Evolutionary conservation across 2,797 vertebrate species (phyloP), one percentile per base, ranked within the genome.

Genomic region (Sternarchorhynchus goeldii): DNA sequence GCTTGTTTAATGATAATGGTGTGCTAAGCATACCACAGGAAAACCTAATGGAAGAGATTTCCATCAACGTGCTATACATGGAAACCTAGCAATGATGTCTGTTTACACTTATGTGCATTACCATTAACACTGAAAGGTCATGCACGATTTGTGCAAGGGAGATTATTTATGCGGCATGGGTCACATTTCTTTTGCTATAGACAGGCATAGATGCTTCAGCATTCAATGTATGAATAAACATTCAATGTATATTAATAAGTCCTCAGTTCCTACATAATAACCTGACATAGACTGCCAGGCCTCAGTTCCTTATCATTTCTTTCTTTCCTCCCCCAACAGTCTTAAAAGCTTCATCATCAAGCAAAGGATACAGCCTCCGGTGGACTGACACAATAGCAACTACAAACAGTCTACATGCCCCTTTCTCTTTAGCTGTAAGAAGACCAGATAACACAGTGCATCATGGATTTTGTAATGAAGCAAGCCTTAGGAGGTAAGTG

Each of bases 401-500:
- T 82, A 75, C 78, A 57, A 76, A 83, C 25, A 66, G 89, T 85
- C 93, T 94, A 93, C 90, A 93, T 94, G 95, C 87, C 79, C 77
- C 88, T 88, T 86, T 86, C 62, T 88, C 86, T 75, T 76, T 63
- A 85, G 85, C 86, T 91, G 86, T 90, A 86, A 86, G 87, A 90
- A 74, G 84, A 85, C 60, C 70, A 57, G 86, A 86, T 77, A 88
- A 76, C 86, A 77, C 83, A 85, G 80, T 73, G 83, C 91, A 90
- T 29, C 90, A 98, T 99, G 97, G 96, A 99, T 92, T 99, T 98
- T 81, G 96, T 98, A 82, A 99, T 99, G 97, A 99, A 99, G 89
- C 97, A 99, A 92, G 97, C 97, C 57, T 91, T 98, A 80, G 97
- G 97, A 70, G 97, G 97, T 99, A 86, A 95, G 95, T 89, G 58